These are phyloP conservation scores for Neuroscelio doddi DNA, from an alignment of 2,888 invertebrate species.

Conservation along the genomic window DNA sequence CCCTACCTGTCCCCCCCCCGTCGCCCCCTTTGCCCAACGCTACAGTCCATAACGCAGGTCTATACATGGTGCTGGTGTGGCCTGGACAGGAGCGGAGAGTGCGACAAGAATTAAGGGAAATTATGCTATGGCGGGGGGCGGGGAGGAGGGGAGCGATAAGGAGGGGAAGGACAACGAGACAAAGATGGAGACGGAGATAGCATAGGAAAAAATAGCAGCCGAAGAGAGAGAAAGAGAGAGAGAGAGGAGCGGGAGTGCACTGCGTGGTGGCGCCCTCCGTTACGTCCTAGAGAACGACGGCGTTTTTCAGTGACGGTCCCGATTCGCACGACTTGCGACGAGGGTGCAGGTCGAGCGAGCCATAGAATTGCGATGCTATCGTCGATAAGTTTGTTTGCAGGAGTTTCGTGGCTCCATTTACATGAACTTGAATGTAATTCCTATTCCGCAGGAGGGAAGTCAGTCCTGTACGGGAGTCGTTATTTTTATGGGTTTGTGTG, in stretches of 20 bases:
- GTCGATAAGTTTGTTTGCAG: too few relatives aligned
- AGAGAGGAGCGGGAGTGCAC: conserved; percentile 7
- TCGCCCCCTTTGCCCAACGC: conserved; percentile 4
- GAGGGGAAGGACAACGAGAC: conserved; percentile 19
- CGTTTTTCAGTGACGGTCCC: neutral
- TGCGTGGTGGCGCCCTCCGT: conserved; percentile 28
- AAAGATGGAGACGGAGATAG: conserved; percentile 24
- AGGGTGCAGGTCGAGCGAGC: neutral
- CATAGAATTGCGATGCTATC: too few relatives aligned
- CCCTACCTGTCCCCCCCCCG: conserved; percentile 17
- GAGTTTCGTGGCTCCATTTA: too few relatives aligned
- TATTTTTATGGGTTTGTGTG: too few relatives aligned
- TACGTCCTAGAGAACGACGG: neutral
- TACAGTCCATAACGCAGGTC: neutral
- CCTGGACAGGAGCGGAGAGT: conserved; percentile 42
- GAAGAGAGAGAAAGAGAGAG: neutral
- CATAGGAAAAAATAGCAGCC: neutral
- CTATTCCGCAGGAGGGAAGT: too few relatives aligned
- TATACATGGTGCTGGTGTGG: conserved; percentile 12
- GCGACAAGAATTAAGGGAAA: conserved; percentile 2
- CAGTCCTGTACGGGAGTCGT: too few relatives aligned
- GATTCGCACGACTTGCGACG: neutral
- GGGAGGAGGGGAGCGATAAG: conserved; percentile 8
- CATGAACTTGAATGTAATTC: too few relatives aligned
- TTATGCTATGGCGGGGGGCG: neutral